Evolutionary conservation across 2,113 vertebrate species (phyloP), one percentile per base, ranked within the genome.

Genomic region (Sigmodon hispidus): DNA sequence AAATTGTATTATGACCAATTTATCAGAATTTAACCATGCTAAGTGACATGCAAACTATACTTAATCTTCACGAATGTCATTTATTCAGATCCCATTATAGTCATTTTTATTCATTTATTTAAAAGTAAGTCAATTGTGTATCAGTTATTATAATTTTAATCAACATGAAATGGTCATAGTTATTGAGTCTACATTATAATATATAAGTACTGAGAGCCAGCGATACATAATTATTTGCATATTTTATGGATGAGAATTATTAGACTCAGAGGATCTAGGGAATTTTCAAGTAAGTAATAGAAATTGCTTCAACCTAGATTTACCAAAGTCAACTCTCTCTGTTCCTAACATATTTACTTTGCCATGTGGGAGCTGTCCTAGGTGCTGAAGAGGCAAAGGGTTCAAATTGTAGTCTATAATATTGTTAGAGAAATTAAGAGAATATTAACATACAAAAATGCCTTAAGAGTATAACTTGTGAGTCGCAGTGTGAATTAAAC

Each of bases 101-200:
- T 94, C 43, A 16, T 65, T 89, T 81, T 77, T 86, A 65, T 90
- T 65, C 59, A 92, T 70, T 73, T 96, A 12, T 63, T 94, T 86
- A 80, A 15, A 84, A 94, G 19, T 19, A 96, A 79, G 72, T 43
- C 59, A 91, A 43, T 73, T 92, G 15, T 61, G 0, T 36, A 50
- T 40, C 15, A 87, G 17, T 80, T 93, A 76, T 55, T 75, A 1
- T 91, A 17, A 55, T 70, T 3, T 9, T 85, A 43, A 48, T 85
- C n/a, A 50, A 4, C 1, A 34, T 31, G 45, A 59, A 77, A 75
- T 93, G 19, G n/a, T 11, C 17, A 63, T 48, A 17, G 12, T 72
- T 92, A 67, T 57, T 94, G 43, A 43, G 1, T 86, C 95, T 2
- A 1, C 59, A 17, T 52, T 90, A 29, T 19, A 55, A 31, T 50